Percentiles rank a stretch among this genome's conserved stretches.
Evolutionary conservation across 2,113 vertebrate genomes (phyloP).

Genomic region (Corythornis cristatus): DNA sequence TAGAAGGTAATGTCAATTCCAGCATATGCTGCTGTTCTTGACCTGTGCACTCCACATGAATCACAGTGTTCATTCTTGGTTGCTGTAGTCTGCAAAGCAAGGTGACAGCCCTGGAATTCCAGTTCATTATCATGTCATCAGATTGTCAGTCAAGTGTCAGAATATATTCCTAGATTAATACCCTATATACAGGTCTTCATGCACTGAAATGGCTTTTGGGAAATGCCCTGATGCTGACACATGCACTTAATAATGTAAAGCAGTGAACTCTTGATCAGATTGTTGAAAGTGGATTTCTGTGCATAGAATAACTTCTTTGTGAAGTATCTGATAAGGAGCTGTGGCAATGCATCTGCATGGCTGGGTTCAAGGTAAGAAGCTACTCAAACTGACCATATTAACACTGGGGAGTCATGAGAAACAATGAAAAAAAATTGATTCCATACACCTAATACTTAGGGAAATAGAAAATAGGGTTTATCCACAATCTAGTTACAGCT

Average conservation of each 20-base stretch:
- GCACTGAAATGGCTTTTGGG: not conserved
- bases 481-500: not conserved
- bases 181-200: not conserved
- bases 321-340: not conserved
- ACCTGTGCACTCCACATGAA: not conserved
- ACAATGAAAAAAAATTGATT: not conserved
- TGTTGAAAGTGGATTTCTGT: not conserved
- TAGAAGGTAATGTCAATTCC: slow-evolving; percentile 79
- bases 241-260: not conserved
- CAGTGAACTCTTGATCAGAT: not conserved
- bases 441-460: rapidly evolving
- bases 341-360: not conserved
- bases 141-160: not conserved
- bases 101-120: not conserved
- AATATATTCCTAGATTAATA: not conserved
- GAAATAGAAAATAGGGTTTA: not conserved
- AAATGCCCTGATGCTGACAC: not conserved
- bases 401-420: not conserved
- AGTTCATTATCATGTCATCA: not conserved
- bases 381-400: not conserved
- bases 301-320: not conserved
- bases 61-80: not conserved
- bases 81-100: not conserved
- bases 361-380: not conserved
- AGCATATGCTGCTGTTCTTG: not conserved